phyloP scores from a whole-genome alignment of 92 coral and sea anemone genomes.

The Paramuricea clavata region DNA sequence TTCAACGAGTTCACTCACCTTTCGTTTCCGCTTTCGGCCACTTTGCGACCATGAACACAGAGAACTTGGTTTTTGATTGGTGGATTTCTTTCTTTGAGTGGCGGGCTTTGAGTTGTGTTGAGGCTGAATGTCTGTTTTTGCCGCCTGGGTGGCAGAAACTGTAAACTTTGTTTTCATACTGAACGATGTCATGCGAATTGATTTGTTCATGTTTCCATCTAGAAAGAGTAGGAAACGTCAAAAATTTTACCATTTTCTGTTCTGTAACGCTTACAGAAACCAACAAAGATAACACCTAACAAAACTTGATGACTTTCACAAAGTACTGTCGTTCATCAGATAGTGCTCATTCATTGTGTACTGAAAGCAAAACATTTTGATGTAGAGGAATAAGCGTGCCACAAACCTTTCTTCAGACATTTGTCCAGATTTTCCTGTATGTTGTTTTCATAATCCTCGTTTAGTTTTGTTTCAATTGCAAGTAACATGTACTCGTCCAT shows the following conservation, averaged over 20 bases:
- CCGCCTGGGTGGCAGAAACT: constrained; percentile 76
- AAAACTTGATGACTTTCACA: no score
- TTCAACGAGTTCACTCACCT: not conserved
- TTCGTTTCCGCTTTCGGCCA: not conserved
- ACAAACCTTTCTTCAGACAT: constrained; percentile 90
- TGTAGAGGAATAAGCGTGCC: not conserved
- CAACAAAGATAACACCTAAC: no score
- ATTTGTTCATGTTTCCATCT: constrained; percentile 89
- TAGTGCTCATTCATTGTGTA: not conserved
- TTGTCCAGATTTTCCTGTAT: constrained; percentile 90
- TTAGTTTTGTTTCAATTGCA: constrained; percentile 89
- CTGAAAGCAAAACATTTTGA: no score
- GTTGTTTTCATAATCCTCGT: constrained; percentile 95
- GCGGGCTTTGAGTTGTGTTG: not conserved
- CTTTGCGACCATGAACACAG: constrained; percentile 6
- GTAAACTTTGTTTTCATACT: constrained; percentile 96
- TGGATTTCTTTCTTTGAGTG: constrained; percentile 14
- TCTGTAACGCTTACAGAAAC: no score
- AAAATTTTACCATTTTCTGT: no score
- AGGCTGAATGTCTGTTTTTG: not conserved
- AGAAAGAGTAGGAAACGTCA: not conserved
- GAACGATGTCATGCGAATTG: constrained; percentile 90
- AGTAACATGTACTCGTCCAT: constrained; percentile 96
- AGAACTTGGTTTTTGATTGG: constrained; percentile 10
- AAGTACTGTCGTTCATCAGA: no score